A percentile compares a stretch with the other conserved stretches of the same genome.
These are phyloP conservation scores for Phymatocera aterrima DNA, from an alignment of 2,888 invertebrate species.

Conservation along the genomic window DNA sequence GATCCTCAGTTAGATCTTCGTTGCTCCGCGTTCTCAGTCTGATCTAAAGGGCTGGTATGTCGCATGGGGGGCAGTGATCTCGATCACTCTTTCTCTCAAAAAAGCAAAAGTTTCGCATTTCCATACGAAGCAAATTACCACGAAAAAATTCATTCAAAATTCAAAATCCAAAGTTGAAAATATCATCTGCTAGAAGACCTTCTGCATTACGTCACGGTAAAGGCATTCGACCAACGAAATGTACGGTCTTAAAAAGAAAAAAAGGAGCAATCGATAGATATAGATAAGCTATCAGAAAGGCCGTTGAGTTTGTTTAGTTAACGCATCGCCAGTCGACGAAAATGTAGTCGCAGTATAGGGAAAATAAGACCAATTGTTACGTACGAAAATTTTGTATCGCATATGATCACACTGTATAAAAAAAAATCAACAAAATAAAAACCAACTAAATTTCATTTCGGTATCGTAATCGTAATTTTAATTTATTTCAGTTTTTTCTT, in stretches of 20 bases:
- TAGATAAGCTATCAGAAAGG: conserved; percentile 40
- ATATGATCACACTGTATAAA: too few relatives aligned
- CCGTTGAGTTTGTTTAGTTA: neutral
- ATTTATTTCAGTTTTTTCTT: neutral
- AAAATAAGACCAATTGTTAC: too few relatives aligned
- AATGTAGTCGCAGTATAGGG: neutral
- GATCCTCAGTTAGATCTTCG: conserved; percentile 28
- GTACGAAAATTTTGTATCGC: too few relatives aligned
- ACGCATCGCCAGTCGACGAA: neutral
- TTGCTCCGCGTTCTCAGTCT: neutral
- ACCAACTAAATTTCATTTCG: neutral
- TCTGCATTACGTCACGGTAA: neutral
- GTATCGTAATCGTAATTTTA: neutral
- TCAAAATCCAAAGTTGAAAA: neutral
- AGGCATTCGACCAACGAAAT: neutral
- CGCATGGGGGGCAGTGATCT: neutral
- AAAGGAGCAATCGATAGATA: neutral
- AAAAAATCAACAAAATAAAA: neutral
- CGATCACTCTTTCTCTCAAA: neutral
- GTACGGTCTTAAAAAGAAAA: neutral
- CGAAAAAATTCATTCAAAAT: neutral
- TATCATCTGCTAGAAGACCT: neutral
- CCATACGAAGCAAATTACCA: neutral
- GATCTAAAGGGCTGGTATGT: conserved; percentile 1
- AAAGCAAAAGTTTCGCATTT: neutral